These are phyloP conservation scores for Hipparchia semele DNA, from an alignment of 2,888 invertebrate species.

Conservation along the genomic window DNA sequence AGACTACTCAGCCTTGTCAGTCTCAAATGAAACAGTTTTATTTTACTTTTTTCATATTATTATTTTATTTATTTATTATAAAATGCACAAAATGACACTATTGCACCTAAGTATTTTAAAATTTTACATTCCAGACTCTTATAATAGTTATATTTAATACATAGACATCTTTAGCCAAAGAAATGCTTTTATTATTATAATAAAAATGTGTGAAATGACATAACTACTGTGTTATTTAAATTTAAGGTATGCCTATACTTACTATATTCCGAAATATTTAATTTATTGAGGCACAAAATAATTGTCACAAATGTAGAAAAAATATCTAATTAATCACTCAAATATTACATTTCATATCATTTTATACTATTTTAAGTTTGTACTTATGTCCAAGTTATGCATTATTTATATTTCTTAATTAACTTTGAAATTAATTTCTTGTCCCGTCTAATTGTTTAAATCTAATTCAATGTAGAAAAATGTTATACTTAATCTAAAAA, in stretches of 20 bases:
- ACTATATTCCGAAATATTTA: not conserved
- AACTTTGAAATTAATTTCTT: not conserved
- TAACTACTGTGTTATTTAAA: not conserved
- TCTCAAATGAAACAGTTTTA: not conserved
- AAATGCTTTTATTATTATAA: slow-evolving; percentile 33
- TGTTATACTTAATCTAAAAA: no score
- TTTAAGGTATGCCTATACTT: no score
- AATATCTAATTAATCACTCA: not conserved
- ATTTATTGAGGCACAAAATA: not conserved
- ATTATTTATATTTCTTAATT: not conserved
- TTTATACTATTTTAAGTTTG: not conserved
- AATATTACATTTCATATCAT: not conserved
- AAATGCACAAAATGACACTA: not conserved
- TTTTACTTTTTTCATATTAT: not conserved
- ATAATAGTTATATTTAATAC: slow-evolving; percentile 32
- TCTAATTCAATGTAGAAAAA: not conserved
- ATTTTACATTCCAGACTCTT: slow-evolving; percentile 22
- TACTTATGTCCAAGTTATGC: not conserved
- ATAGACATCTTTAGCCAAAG: slow-evolving; percentile 42
- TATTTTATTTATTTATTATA: not conserved
- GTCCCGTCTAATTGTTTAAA: not conserved
- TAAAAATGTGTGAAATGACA: not conserved
- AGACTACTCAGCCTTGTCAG: not conserved
- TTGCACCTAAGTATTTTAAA: not conserved
- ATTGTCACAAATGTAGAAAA: not conserved